Base-by-base conservation (phyloP, 2,113 vertebrate genomes). In the Cinclus mexicanus region DNA sequence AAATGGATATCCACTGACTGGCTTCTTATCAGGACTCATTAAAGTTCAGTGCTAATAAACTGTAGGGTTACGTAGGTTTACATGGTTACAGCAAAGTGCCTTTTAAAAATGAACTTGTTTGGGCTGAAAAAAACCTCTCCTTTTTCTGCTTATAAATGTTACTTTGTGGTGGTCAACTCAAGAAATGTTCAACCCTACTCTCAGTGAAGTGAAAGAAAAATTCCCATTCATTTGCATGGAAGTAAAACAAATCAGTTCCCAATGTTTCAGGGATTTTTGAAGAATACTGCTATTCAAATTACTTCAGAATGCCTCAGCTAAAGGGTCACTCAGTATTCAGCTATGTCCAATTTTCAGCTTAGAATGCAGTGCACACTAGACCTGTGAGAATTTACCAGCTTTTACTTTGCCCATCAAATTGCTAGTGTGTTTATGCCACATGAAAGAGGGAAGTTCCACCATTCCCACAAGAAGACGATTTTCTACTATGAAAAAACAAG, bases 1-100 rank as follows among this genome's bases (percentile, higher is more conserved):
- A 96, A 98, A 98, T 97, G 95, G 97, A 92, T 98, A 98, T 94
- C 97, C 97, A 98, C 96, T 98, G 97, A 98, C 97, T 97, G 94
- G 97, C 96, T 97, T 97, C 97, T 98, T 98, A 98, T 97, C 97
- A 97, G 94, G 95, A 94, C 96, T 97, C 97, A 97, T 98, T 98
- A 96, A 96, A 98, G 97, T 96, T 97, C 96, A 93, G 83, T 82
- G 75, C 93, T 97, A 96, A 96, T 93, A 96, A 97, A 97, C 95
- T 93, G 77, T 81, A 97, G 94, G 89, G 95, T 97, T 96, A 89
- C 67, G 1, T 47, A 95, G 95, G 96, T 97, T 97, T 98, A 90
- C 90, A 96, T 95, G 91, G 96, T 96, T 97, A 97, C 71, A 95
- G 96, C 74, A 92, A 97, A 97, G 96, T 90, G 68, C 44, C 81